phyloP scores from a whole-genome alignment of 2,113 vertebrate genomes.

The Colistium nudipinnis region DNA sequence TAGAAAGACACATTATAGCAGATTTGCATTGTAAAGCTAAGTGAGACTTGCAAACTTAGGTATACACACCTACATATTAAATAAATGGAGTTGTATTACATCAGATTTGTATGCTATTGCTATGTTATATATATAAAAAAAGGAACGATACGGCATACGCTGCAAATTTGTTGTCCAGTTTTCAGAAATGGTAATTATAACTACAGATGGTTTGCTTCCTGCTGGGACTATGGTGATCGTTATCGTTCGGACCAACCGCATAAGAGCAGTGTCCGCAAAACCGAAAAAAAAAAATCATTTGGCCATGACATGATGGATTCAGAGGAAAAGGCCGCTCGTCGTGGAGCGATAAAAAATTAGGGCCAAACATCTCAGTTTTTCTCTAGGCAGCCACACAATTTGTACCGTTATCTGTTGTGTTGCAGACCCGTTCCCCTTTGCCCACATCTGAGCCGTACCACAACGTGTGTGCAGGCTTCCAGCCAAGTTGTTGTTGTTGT shows the following conservation, averaged over 20 bases:
- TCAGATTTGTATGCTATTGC: neutral
- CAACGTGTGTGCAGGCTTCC: constrained; percentile 16
- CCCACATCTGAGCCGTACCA: constrained; percentile 32
- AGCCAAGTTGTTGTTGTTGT: constrained; percentile 40
- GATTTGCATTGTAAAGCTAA: too few species aligned
- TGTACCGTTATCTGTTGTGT: constrained; percentile 35
- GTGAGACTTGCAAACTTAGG: too few species aligned
- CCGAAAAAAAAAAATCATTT: too few species aligned
- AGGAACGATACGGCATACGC: neutral
- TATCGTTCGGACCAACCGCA: too few species aligned
- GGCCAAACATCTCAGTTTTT: constrained; percentile 19
- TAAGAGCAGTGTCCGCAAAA: too few species aligned
- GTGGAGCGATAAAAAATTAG: constrained; percentile 27
- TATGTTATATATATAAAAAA: too few species aligned
- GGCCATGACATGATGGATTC: neutral
- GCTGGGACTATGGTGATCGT: neutral
- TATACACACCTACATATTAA: too few species aligned
- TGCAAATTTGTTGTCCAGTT: neutral
- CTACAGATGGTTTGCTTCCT: neutral
- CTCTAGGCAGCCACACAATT: constrained; percentile 21
- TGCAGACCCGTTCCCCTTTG: constrained; percentile 40
- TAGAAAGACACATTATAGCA: too few species aligned
- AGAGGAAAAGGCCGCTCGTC: constrained; percentile 2
- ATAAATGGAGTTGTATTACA: too few species aligned
- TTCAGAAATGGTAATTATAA: neutral